Evolutionary conservation across 2,113 vertebrate genomes (phyloP), one percentile per base, ranked within the genome.

Genomic region (Phylloscopus trochilus): DNA sequence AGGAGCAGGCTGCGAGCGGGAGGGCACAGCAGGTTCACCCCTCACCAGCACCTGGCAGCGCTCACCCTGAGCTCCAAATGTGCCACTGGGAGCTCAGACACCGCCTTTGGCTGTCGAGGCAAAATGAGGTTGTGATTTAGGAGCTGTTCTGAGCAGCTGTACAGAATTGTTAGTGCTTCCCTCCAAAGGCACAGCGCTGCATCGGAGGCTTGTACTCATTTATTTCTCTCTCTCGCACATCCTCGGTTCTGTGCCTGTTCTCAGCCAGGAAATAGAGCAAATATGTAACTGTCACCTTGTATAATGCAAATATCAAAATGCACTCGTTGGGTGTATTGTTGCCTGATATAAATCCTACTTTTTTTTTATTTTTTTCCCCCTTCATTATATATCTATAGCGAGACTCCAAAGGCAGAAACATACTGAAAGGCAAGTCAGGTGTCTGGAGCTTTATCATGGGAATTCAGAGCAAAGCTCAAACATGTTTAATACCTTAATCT

Each of bases 111-210:
- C 69, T 87, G 80, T 41, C 0, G 4, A 64, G 79, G 76, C 49
- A 49, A 67, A 92, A 89, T 7, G 62, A 81, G 83, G 22, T 46
- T 72, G 74, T 84, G 91, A 89, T 92, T 95, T 82, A 95, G 83
- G 74, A 79, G 83, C 77, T 62, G 69, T 55, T 93, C 37, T 33
- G 59, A 88, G 72, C 66, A 92, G 83, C 63, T 60, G 4, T 28
- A 31, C n/a, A 27, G 80, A 37, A 43, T 24, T 76, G 28, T 84
- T 56, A 39, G 77, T 41, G 81, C 28, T 80, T 63, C 16, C 41
- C 56, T 68, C 39, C 55, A 19, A 72, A 82, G 93, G 37, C 78
- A 30, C 53, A 11, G 67, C 4, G 33, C 79, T 39, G 47, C 20
- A 0, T 19, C 63, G 24, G 76, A 56, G 64, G n/a, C 33, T 83